Evolutionary conservation across 2,888 invertebrate genomes (phyloP), one percentile per base, ranked within the genome.

Genomic region (Xylophagus ater): DNA sequence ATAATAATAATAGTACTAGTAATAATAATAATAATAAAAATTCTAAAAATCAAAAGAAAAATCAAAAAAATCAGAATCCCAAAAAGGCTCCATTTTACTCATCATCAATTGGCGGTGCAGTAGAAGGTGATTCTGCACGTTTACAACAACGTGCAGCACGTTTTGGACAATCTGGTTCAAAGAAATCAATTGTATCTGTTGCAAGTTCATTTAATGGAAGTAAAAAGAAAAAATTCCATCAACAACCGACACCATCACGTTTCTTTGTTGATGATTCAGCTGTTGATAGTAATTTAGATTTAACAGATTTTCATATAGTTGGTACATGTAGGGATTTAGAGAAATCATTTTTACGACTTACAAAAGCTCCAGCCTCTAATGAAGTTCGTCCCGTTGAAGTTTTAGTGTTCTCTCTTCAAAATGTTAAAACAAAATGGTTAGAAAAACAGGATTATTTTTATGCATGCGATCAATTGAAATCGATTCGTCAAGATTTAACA

Each of bases 391-490:
- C 98, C 50, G 78, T 85, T 52, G 73, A 79, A 58, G 81, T 98
- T 33, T 73, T 99, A 44, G 72, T 72, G 53, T 77, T 76, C 59
- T 86, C 97, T 31, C 72, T 99, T 55, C 77, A 76, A 57, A 83
- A 87, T 70, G 94, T 97, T 9, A 92, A 94, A 66, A 73, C 78
- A 31, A 81, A 83, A 54, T 99, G 97, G 93, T 74, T 81, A 48
- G 73, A 77, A 41, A 87, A 82, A 55, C 82, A 82, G 58, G 94
- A 98, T 68, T 98, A 99, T 67, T 81, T 79, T 66, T 97, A 93
- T 71, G 86, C 90, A 43, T 97, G 96, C 70, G 96, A 97, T 72
- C 98, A 98, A 67, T 72, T 99, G 41, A 97, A 98, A 67, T 94
- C 96, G 7, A 96, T 99, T 50, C 72, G 98, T 52, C 98, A 98